These are phyloP conservation scores for Lycophotia porphyrea DNA, from an alignment of 2,888 invertebrate genomes.

Conservation along the genomic window DNA sequence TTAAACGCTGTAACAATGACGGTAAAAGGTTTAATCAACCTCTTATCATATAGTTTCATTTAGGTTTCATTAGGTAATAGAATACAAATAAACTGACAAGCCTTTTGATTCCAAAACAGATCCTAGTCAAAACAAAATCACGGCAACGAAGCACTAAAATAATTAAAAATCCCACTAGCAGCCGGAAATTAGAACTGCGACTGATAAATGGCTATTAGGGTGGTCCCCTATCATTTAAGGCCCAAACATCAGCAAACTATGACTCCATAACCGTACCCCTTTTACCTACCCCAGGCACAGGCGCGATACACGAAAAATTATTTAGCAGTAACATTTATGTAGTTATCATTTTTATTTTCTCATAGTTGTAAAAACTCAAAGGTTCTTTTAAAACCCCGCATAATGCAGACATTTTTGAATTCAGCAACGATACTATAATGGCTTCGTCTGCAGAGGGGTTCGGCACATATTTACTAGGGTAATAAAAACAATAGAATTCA, in stretches of 20 bases:
- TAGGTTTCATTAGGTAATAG: not conserved
- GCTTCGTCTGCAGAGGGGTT: conserved; percentile 62
- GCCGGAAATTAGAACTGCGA: conserved; percentile 43
- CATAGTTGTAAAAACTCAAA: conserved; percentile 72
- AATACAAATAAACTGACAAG: not conserved
- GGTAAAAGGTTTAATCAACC: not conserved
- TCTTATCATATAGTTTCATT: not conserved
- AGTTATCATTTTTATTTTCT: conserved; percentile 53
- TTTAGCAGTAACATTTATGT: conserved; percentile 23
- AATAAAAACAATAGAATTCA: conserved; percentile 64
- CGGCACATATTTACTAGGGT: conserved; percentile 64
- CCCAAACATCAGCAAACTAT: conserved; percentile 32
- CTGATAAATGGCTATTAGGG: conserved; percentile 46
- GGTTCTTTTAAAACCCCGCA: conserved; percentile 72
- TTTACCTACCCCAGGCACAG: conserved; percentile 9
- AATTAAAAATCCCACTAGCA: conserved; percentile 18
- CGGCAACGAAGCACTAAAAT: not conserved
- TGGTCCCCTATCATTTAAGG: conserved; percentile 30
- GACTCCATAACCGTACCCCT: not conserved
- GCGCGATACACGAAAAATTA: not conserved
- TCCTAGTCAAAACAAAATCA: conserved; percentile 26
- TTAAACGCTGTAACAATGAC: not conserved
- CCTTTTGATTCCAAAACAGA: not conserved
- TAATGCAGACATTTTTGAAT: conserved; percentile 77
- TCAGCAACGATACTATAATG: conserved; percentile 72